A percentile compares a stretch with the other conserved stretches of the same genome.
phyloP scores from a whole-genome alignment of 2,888 invertebrate species.

The Rotaria macrura region DNA sequence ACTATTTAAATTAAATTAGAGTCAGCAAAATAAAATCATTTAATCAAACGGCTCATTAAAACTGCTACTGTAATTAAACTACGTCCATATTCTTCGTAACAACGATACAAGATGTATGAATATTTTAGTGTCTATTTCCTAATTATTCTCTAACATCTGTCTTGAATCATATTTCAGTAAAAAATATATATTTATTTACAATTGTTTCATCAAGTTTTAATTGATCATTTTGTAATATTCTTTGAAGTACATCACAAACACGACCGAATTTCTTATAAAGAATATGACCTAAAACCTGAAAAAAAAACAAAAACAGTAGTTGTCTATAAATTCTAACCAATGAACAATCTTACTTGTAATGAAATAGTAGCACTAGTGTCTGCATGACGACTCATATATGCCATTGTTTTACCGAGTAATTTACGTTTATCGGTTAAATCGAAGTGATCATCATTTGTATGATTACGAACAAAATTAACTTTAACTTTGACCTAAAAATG shows the following conservation, averaged over 20 bases:
- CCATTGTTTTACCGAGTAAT: background rate
- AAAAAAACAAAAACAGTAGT: background rate
- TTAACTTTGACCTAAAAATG: background rate
- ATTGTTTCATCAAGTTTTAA: background rate
- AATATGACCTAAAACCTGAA: background rate
- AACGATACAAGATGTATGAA: no score
- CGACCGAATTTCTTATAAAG: constrained; percentile 1
- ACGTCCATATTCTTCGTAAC: no score
- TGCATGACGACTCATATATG: background rate
- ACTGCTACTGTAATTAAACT: no score
- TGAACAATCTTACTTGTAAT: background rate
- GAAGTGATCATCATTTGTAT: constrained; percentile 1
- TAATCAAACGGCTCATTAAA: no score
- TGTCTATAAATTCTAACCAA: background rate
- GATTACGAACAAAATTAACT: background rate
- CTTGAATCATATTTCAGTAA: no score
- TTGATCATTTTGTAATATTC: background rate
- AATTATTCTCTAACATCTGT: no score
- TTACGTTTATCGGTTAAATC: background rate
- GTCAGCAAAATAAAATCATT: no score
- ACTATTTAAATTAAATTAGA: no score
- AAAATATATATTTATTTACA: background rate
- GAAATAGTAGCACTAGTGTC: background rate
- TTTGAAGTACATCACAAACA: background rate
- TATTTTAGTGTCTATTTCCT: no score